Evolutionary conservation across 1,140 invertebrate genomes (phyloP), one percentile per base, ranked within the genome.

Genomic region (Thaumatotibia leucotreta): DNA sequence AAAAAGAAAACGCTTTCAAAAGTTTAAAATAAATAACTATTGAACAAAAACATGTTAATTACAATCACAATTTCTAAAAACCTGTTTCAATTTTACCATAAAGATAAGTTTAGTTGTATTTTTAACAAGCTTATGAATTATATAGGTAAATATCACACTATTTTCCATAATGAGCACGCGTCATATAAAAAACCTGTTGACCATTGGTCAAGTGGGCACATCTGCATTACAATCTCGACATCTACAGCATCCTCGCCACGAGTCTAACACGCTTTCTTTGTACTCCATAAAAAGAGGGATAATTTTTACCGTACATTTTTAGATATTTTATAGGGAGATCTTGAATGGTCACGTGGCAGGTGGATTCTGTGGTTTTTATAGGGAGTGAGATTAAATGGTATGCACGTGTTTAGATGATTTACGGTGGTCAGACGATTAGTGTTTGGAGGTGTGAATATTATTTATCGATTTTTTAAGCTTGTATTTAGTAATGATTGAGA

Each of bases 201-300:
- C 52, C 33, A 39, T 39, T 39, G 14, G 24, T 27, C 9, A 54
- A 24, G 9, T 14, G n/a, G 6, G 10, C 4, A 5, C 4, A 54
- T 54, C 50, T 54, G 3, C 8, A 54, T 54, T 4, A 27, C 24
- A 58, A 24, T 14, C 22, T 1, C 10, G 8, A 1, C 11, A 8
- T 1, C 6, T n/a, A 10, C 5, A 9, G 24, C 52, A 58, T 23
- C 27, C 29, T 54, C 20, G 23, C 52, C 52, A 58, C 52, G 52
- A 29, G 52, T 58, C 52, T 58, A 58, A 58, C 52, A 58, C 52
- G 24, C 52, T 58, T 58, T 54, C 50, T 54, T 27, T 58, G 29
- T 27, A 20, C 52, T 58, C 24, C 11, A 9, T 23, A 23, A 9
- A 22, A 50, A 22, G 10, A 29, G 24, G 24, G 23, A 54, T 54